Evolutionary conservation across 2,797 vertebrate genomes (phyloP), one percentile per base, ranked within the genome.

Genomic region (Sandelia bainsii): DNA sequence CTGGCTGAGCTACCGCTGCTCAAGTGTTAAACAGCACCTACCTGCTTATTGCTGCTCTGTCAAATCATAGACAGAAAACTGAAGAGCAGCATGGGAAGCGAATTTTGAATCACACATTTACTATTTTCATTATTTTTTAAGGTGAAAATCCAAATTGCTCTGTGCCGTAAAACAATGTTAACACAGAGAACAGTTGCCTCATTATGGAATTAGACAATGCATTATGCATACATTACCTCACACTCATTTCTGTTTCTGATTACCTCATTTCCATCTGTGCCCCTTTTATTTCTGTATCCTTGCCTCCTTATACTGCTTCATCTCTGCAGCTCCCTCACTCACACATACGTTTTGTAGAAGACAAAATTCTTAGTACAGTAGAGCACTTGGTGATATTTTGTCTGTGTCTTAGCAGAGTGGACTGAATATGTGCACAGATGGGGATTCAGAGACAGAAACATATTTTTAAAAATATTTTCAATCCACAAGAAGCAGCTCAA

Each of bases 201-300:
- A 51, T 81, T 69, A 19, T 69, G 45, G 60, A 80, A 72, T 87
- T 66, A 83, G 71, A 82, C 67, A 50, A 87, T 83, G 69, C 83
- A 84, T 87, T 69, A 81, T 89, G 81, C 77, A 90, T 87, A 81
- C 66, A 79, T 84, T 82, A 83, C 85, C 64, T 88, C 80, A 73
- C 48, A 76, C 73, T 79, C 66, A 42, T 62, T 83, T 80, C 80
- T 85, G 76, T 69, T 75, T 71, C 75, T 76, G 54, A 87, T 89
- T 87, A 85, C 87, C 83, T 90, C 87, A 84, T 81, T 82, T 75
- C 82, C 79, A 89, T 85, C 82, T 88, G 82, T 81, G 84, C 72
- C 62, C 58, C 80, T 72, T 79, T 74, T 45, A 13, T 66, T 84
- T 58, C 63, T 62, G 20, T 37, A 32, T 69, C 52, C 80, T 64